Percentiles rank a stretch among this genome's conserved stretches.
Conservation (phyloP, 2,888 invertebrate genomes). For the Melinaea marsaeus region DNA sequence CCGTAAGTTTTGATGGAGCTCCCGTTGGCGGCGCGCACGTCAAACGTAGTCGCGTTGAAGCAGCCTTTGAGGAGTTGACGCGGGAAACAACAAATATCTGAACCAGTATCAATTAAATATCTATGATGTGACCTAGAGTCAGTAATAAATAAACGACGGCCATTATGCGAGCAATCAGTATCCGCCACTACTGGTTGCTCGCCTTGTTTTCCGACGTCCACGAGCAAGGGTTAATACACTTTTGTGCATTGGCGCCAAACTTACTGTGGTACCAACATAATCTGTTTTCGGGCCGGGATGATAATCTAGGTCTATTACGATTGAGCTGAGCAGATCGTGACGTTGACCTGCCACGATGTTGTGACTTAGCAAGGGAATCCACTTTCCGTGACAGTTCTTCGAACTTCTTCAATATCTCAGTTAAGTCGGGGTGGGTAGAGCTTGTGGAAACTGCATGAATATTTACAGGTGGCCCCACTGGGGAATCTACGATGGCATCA, state of each 20-base stretch:
- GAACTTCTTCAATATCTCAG: too few relatives aligned
- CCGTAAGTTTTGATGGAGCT: slow-evolving; percentile 14
- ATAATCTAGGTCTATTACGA: slow-evolving; percentile 7
- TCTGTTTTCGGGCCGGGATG: not conserved
- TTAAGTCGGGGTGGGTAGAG: too few relatives aligned
- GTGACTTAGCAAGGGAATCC: too few relatives aligned
- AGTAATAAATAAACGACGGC: slow-evolving; percentile 25
- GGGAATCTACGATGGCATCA: slow-evolving; percentile 1
- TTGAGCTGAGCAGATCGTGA: too few relatives aligned
- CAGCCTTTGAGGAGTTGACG: slow-evolving; percentile 1
- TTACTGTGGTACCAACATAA: slow-evolving; percentile 14
- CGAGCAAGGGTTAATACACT: slow-evolving; percentile 10
- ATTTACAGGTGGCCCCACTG: too few relatives aligned
- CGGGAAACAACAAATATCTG: slow-evolving; percentile 17
- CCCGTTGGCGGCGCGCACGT: slow-evolving; percentile 10
- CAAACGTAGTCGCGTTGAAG: slow-evolving; percentile 4
- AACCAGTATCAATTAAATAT: slow-evolving; percentile 23
- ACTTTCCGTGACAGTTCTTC: too few relatives aligned
- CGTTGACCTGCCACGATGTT: too few relatives aligned
- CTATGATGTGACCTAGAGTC: slow-evolving; percentile 21
- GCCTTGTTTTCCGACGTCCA: slow-evolving; percentile 14
- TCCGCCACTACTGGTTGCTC: slow-evolving; percentile 22
- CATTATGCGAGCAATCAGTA: slow-evolving; percentile 14
- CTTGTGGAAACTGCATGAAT: too few relatives aligned
- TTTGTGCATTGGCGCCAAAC: slow-evolving; percentile 9